Conservation (phyloP, 2,797 vertebrate species). For the Gymnoscopelus microlampas region DNA sequence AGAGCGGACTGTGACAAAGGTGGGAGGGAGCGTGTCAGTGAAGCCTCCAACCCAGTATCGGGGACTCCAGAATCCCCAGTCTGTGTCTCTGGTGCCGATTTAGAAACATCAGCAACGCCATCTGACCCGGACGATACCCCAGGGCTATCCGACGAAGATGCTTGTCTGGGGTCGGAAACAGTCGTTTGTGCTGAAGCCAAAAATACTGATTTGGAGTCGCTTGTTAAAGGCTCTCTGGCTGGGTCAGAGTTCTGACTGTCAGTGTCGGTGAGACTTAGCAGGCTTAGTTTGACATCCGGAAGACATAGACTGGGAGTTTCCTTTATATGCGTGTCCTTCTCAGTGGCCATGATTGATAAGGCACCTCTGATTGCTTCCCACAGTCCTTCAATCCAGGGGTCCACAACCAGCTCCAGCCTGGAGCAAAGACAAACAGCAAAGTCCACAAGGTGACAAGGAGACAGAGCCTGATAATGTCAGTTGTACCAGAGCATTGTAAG, state of each 20-base stretch:
- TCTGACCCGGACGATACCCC: constrained; percentile 17
- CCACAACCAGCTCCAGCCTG: constrained; percentile 93
- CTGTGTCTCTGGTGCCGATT: constrained; percentile 29
- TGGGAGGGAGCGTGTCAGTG: constrained; percentile 81
- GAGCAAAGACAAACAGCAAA: constrained; percentile 18
- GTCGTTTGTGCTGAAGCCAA: constrained; percentile 13
- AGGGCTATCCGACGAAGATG: constrained; percentile 19
- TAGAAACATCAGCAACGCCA: constrained; percentile 29
- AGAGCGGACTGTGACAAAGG: constrained; percentile 86
- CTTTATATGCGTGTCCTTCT: constrained; percentile 15
- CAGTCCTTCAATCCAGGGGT: constrained; percentile 94
- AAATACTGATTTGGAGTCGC: constrained; percentile 43
- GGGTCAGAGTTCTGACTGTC: constrained; percentile 39
- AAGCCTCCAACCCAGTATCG: constrained; percentile 56
- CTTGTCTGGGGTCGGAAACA: constrained; percentile 49
- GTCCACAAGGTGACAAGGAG: background rate
- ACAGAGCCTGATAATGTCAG: constrained; percentile 1
- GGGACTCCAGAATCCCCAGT: constrained; percentile 17
- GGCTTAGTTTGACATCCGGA: constrained; percentile 73
- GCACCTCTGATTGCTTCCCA: constrained; percentile 87
- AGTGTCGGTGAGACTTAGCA: constrained; percentile 74
- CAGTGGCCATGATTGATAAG: constrained; percentile 77
- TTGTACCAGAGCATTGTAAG: background rate
- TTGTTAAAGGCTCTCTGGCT: constrained; percentile 18
- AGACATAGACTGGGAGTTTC: constrained; percentile 25